Base-by-base conservation (phyloP, 1,140 invertebrate genomes). In the Drosophila nigromelanica region DNA sequence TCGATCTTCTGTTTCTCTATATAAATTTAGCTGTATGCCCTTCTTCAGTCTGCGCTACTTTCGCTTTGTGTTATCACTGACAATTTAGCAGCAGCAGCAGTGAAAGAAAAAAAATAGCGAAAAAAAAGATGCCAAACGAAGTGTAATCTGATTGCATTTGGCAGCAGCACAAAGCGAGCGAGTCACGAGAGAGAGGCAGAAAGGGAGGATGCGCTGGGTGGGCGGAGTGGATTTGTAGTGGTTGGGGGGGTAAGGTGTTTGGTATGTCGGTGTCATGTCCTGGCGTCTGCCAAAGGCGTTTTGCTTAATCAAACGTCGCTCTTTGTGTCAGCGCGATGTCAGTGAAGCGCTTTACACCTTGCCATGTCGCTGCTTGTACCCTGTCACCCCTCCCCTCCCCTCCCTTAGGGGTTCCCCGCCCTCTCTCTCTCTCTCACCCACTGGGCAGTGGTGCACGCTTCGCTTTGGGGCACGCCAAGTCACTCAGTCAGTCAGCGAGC, bases 131-230 rank as follows among this genome's bases (percentile, higher is more conserved):
- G 64, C 35, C 73, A 74, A 86, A 78, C 81, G 67, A 85, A 67
- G 62, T 86, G 73, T 80, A 85, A 86, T 85, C 81, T 86, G 77
- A 85, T 86, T 85, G 81, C 78, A 80, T 81, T 77, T 80, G 77
- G 74, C 81, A 86, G 69, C 78, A 52, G 62, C 77, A 69, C 81
- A 78, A 80, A 86, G 77, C 30, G 52, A 21, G 14, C 11, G 45
- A 30, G 39, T 33, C n/a, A 12, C 27, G 48, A 6, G 27, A 8
- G 27, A 5, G n/a, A 27, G 47, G 8, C 39, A 24, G 27, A 8
- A 11, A 4, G 45, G 10, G 33, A 2, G 33, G 8, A 5, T 18
- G 18, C 18, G 18, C 1, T 18, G 27, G 27, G 0, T 3, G 27
- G 27, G 37, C 6, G 14, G 8, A 43, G 7, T 7, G 27, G 12